Conservation (phyloP, 2,113 vertebrate species). For the Ceyx melanurus region DNA sequence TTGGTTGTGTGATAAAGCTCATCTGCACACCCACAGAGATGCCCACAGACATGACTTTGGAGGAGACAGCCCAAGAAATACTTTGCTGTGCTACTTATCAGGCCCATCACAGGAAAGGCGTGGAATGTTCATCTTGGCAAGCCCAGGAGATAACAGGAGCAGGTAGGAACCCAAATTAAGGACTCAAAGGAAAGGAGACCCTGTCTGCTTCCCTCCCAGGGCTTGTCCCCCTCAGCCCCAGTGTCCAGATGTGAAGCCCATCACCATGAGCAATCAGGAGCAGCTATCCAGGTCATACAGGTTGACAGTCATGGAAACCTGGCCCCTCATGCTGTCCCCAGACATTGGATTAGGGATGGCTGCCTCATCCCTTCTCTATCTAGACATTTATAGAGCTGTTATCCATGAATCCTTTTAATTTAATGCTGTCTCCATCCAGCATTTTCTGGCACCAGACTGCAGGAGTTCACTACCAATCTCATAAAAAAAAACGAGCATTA, state of each 20-base stretch:
- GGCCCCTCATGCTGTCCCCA: background rate
- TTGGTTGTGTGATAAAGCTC: background rate
- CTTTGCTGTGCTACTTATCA: background rate
- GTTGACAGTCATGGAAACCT: background rate
- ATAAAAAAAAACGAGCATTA: background rate
- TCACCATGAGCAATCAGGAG: rapidly evolving
- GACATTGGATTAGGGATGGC: background rate
- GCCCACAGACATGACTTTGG: background rate
- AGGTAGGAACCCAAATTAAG: background rate
- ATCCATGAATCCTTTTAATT: background rate
- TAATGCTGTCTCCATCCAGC: background rate
- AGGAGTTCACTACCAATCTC: background rate
- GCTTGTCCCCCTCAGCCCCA: background rate
- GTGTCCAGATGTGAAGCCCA: background rate
- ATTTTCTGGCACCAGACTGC: background rate
- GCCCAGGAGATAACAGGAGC: background rate
- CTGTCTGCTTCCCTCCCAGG: background rate
- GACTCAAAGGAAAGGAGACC: background rate
- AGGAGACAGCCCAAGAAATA: background rate
- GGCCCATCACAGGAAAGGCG: rapidly evolving
- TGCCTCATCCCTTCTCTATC: background rate
- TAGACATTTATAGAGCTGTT: background rate
- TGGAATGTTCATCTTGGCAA: background rate
- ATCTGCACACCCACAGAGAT: rapidly evolving
- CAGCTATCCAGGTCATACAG: background rate